Conservation (phyloP, 2,888 invertebrate genomes). For the Tenodera sinensis region DNA sequence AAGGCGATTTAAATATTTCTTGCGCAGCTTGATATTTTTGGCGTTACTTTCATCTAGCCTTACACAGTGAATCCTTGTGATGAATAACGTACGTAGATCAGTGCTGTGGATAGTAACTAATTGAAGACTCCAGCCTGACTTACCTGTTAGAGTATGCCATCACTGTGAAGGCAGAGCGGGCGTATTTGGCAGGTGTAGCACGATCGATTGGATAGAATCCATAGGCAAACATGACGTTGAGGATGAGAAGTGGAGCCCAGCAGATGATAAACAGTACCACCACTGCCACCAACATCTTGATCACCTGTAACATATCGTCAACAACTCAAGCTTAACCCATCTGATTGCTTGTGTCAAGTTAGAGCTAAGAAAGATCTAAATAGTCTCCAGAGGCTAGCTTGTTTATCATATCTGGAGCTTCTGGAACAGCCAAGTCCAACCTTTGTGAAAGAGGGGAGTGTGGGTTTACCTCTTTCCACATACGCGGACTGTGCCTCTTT, state of each 20-base stretch:
- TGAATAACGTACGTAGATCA: too few species aligned
- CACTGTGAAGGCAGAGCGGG: slow-evolving; percentile 59
- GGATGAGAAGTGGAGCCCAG: slow-evolving; percentile 64
- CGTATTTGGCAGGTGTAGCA: slow-evolving; percentile 49
- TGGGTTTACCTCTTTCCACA: too few species aligned
- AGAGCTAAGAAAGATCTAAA: too few species aligned
- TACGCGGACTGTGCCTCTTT: too few species aligned
- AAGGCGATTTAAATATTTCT: too few species aligned
- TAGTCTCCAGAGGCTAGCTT: too few species aligned
- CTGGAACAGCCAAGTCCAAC: too few species aligned
- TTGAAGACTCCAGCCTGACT: neutral
- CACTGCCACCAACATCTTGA: slow-evolving; percentile 68
- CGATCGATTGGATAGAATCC: slow-evolving; percentile 50
- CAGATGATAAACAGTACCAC: slow-evolving; percentile 65
- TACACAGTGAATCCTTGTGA: too few species aligned
- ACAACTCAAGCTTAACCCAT: slow-evolving; percentile 34
- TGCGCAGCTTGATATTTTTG: too few species aligned
- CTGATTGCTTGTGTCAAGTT: slow-evolving; percentile 35
- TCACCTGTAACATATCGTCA: slow-evolving; percentile 53
- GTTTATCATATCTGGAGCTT: too few species aligned
- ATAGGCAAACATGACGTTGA: slow-evolving; percentile 62
- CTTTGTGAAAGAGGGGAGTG: too few species aligned
- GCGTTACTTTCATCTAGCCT: too few species aligned
- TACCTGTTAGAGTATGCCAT: slow-evolving; percentile 68
- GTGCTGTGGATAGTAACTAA: neutral